Conservation (phyloP, 23 tunicate species). For the Trididemnum miniatum region DNA sequence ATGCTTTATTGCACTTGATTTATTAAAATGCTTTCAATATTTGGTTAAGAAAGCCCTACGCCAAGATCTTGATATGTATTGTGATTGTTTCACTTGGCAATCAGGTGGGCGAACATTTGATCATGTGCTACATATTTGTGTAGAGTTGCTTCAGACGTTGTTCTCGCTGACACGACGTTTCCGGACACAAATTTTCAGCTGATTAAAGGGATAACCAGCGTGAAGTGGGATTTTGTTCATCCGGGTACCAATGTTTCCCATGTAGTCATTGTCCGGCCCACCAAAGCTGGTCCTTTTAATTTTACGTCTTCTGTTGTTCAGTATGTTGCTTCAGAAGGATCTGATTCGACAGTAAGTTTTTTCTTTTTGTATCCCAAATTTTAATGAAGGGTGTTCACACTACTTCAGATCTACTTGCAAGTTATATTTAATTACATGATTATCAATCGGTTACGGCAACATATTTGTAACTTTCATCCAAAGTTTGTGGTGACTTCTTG, state of each 20-base stretch:
- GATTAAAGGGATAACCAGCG: constrained; percentile 67
- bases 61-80: neutral
- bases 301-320: constrained; percentile 92
- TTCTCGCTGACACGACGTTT: constrained; percentile 83
- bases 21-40: too few relatives aligned
- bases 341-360: constrained; percentile 71
- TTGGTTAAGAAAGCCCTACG: too few relatives aligned
- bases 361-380: too few relatives aligned
- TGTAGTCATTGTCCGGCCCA: constrained; percentile 66
- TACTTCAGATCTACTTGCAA: too few relatives aligned
- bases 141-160: constrained; percentile 84
- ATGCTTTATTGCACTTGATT: too few relatives aligned
- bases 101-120: too few relatives aligned
- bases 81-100: too few relatives aligned
- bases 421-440: too few relatives aligned
- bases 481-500: too few relatives aligned
- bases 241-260: constrained; percentile 67
- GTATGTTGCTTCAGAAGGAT: constrained; percentile 78
- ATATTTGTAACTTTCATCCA: too few relatives aligned
- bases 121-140: neutral
- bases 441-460: too few relatives aligned
- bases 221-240: constrained; percentile 70
- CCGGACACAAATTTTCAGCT: constrained; percentile 71
- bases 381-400: too few relatives aligned
- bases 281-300: constrained; percentile 59